Conservation (phyloP, 2,888 invertebrate species). For the Dione vanillae region DNA sequence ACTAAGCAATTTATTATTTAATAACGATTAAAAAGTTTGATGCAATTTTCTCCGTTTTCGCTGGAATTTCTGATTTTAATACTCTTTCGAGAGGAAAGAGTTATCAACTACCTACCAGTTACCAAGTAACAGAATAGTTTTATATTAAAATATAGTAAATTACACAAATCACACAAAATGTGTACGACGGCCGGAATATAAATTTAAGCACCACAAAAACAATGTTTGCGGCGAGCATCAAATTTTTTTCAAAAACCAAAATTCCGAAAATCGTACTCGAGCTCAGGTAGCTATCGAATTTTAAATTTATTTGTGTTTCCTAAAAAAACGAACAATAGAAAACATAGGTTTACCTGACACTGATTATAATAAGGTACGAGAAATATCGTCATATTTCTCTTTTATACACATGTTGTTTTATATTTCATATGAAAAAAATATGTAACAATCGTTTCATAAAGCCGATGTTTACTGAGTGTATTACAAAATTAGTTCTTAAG, state of each 20-base stretch:
- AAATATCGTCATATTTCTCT: too few relatives aligned
- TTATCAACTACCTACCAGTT: too few relatives aligned
- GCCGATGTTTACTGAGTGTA: constrained; percentile 65
- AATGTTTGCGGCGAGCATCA: constrained; percentile 81
- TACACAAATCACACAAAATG: constrained; percentile 28
- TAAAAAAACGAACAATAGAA: constrained; percentile 76
- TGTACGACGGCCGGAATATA: constrained; percentile 37
- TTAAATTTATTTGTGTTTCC: constrained; percentile 81
- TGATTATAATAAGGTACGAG: constrained; percentile 79
- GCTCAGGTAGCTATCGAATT: constrained; percentile 79
- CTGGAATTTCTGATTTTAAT: too few relatives aligned
- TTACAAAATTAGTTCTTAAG: constrained; percentile 73
- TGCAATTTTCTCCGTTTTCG: too few relatives aligned
- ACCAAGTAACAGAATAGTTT: too few relatives aligned
- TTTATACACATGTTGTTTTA: constrained; percentile 76
- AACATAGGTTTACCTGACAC: constrained; percentile 75
- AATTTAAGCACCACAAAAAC: constrained; percentile 71
- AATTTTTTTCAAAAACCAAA: constrained; percentile 74
- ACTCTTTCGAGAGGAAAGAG: too few relatives aligned
- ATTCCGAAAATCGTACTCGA: constrained; percentile 79
- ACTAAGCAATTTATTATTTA: too few relatives aligned
- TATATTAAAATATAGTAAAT: neutral
- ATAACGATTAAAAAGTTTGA: too few relatives aligned
- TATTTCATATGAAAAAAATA: constrained; percentile 52
- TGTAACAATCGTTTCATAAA: constrained; percentile 35